Conservation (phyloP, 2,888 invertebrate genomes). For the Drosophila falleni region DNA sequence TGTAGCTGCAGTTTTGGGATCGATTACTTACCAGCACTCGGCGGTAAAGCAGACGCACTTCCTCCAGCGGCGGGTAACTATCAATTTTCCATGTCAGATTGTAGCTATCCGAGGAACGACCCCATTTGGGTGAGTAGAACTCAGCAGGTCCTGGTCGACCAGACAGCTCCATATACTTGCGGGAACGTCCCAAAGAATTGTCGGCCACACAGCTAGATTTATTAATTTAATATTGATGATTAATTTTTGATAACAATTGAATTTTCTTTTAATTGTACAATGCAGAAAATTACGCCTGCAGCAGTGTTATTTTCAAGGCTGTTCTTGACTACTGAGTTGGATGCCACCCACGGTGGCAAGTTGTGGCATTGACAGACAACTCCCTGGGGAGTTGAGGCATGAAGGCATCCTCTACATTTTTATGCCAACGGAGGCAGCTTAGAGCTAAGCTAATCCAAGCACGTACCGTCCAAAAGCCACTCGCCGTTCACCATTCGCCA, state of each 20-base stretch:
- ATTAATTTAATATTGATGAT: too few species aligned
- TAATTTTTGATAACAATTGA: slow-evolving; percentile 17
- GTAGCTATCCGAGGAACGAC: slow-evolving; percentile 88
- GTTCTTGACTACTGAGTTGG: neutral
- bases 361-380: slow-evolving; percentile 30
- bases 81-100: slow-evolving; percentile 90
- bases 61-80: slow-evolving; percentile 90
- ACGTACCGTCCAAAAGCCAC: slow-evolving; percentile 65
- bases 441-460: slow-evolving; percentile 65
- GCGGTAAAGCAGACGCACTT: slow-evolving; percentile 89
- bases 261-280: slow-evolving; percentile 57
- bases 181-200: slow-evolving; percentile 89
- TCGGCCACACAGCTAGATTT: slow-evolving; percentile 89
- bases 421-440: slow-evolving; percentile 12
- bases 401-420: slow-evolving; percentile 13
- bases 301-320: neutral
- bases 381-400: slow-evolving; percentile 33
- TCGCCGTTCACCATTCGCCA: too few species aligned
- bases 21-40: slow-evolving; percentile 87
- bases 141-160: slow-evolving; percentile 90
- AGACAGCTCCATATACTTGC: slow-evolving; percentile 90
- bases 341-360: slow-evolving; percentile 2
- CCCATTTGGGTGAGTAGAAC: slow-evolving; percentile 89
- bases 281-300: neutral
- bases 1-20: neutral